Conservation (phyloP, 2,888 invertebrate genomes). For the Drosophila villosipedis region DNA sequence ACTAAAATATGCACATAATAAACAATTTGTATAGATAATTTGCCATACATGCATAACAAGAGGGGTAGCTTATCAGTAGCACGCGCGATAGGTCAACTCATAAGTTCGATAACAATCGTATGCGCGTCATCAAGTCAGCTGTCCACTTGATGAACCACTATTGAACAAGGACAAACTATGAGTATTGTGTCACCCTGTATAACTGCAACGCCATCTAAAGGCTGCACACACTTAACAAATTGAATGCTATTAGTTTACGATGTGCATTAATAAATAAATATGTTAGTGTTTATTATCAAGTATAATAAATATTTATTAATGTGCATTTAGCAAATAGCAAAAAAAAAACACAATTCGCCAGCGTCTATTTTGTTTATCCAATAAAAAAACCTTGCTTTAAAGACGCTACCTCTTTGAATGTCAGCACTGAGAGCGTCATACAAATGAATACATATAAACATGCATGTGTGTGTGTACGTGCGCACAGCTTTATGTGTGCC, state of each 20-base stretch:
- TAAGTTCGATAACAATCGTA: constrained; percentile 49
- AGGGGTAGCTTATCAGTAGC: constrained; percentile 26
- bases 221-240: constrained; percentile 4
- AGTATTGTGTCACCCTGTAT: constrained; percentile 39
- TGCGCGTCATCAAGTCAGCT: constrained; percentile 34
- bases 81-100: constrained; percentile 16
- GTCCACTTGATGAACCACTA: constrained; percentile 33
- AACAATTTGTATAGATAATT: constrained; percentile 28
- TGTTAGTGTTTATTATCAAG: constrained; percentile 18
- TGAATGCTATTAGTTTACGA: constrained; percentile 3
- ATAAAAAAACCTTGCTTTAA: constrained; percentile 60
- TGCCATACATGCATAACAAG: constrained; percentile 5
- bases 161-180: constrained; percentile 34
- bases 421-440: constrained; percentile 56
- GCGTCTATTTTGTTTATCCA: constrained; percentile 50
- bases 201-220: constrained; percentile 15
- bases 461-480: constrained; percentile 9
- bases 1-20: constrained; percentile 7
- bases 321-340: constrained; percentile 37
- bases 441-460: constrained; percentile 15
- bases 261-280: constrained; percentile 15
- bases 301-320: constrained; percentile 26
- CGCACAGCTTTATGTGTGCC: constrained; percentile 20
- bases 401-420: constrained; percentile 61
- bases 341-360: constrained; percentile 30